Evolutionary conservation across 2,113 vertebrate genomes (phyloP).

Genomic region (Collichthys lucidus): DNA sequence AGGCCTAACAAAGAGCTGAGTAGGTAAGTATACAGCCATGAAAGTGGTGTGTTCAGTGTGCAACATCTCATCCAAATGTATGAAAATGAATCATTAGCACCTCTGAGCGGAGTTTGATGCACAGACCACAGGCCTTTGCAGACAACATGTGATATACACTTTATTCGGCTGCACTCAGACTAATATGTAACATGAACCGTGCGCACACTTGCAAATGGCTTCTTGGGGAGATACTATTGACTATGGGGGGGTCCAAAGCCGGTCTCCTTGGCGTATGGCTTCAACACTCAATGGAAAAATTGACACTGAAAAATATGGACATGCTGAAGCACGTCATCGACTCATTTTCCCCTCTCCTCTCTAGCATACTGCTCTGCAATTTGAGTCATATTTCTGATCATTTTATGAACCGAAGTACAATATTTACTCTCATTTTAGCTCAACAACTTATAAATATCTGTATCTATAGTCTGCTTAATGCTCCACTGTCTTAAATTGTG

Average conservation of each 20-base stretch:
- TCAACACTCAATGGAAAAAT: not conserved
- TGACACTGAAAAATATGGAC: not conserved
- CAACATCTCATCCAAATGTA: constrained; percentile 1
- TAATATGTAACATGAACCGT: constrained; percentile 7
- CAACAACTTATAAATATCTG: too few species aligned
- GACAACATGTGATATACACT: not conserved
- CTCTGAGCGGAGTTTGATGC: constrained; percentile 39
- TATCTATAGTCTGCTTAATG: not conserved
- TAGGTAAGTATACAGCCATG: constrained; percentile 28
- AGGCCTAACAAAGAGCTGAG: constrained; percentile 45
- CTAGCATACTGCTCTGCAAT: not conserved
- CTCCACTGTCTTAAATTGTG: too few species aligned
- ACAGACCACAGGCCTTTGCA: constrained; percentile 7
- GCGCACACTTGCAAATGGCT: not conserved
- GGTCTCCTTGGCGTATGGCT: not conserved
- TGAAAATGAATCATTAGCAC: constrained; percentile 47
- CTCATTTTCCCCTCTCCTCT: not conserved
- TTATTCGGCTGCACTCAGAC: not conserved
- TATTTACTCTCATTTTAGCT: not conserved
- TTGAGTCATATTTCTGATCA: not conserved
- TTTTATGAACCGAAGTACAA: not conserved
- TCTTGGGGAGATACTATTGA: not conserved
- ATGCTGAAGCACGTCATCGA: not conserved
- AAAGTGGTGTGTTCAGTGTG: constrained; percentile 40
- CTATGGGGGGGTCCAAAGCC: not conserved